Evolutionary conservation across 2,797 vertebrate species (phyloP), one percentile per base, ranked within the genome.

Genomic region (Mormyrus proboscirostris): DNA sequence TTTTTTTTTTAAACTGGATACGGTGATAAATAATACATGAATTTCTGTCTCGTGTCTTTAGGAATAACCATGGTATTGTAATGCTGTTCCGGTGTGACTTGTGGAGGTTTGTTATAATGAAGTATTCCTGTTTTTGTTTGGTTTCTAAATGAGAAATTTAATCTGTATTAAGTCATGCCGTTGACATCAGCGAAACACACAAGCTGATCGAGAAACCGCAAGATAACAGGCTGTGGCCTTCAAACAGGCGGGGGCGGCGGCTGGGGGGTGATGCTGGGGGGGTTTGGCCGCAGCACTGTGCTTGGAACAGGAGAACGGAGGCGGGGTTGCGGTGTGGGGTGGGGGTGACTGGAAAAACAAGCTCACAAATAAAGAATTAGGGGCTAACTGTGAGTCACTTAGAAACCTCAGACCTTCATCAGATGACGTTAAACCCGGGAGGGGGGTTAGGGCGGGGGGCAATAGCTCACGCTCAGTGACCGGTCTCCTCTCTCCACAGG

Each of bases 181-280:
- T 96, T 95, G 94, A 95, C 96, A 96, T 96, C 95, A 96, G 95
- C 95, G 92, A 33, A 94, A 95, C 92, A 90, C 90, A 90, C 65
- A 12, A 59, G 69, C 19, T 19, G 50, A 25, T 62, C 5, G 29
- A 87, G 2, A 62, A 62, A 44, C 51, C 29, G 0, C 65, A 44
- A 62, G 47, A 47, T 82, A 84, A 19, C 33, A 53, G 85, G 84
- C 93, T 95, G 95, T 94, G 92, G 94, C 93, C 94, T 93, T 95
- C 94, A 95, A 92, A 83, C 51, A 41, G 65, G 88, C 89, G 22
- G 12, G 83, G 49, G 10, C 2, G 83, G 76, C 14, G 8, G 49
- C 8, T 9, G 10, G 49, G 49, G n/a, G 19, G 16, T 3, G 2
- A 4, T 38, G 73, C 38, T 1, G 76, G 41, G 76, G 33, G n/a